Conservation (phyloP, 2,888 invertebrate species). For the Ceratothoa steindachneri region DNA sequence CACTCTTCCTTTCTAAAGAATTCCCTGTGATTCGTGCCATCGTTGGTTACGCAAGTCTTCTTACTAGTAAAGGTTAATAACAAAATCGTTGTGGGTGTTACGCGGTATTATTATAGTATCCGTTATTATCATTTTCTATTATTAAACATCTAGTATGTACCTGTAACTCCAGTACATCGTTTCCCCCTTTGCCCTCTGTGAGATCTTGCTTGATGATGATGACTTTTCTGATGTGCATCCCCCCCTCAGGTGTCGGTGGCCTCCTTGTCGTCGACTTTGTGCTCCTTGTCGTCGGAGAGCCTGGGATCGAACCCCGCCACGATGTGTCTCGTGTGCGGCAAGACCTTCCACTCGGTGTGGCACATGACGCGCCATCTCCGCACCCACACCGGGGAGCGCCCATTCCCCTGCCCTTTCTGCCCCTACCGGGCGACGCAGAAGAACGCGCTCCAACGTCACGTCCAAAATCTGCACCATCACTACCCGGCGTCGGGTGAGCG, state of each 20-base stretch:
- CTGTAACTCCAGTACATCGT: too few relatives aligned
- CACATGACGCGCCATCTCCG: slow-evolving; percentile 15
- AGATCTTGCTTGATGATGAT: too few relatives aligned
- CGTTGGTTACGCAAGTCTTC: too few relatives aligned
- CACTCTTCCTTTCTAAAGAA: too few relatives aligned
- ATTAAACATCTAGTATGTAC: too few relatives aligned
- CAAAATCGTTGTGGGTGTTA: too few relatives aligned
- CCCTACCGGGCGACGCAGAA: slow-evolving; percentile 19
- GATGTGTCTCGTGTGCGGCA: slow-evolving; percentile 15
- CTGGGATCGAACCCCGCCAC: background rate
- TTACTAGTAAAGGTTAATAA: too few relatives aligned
- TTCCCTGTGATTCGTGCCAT: too few relatives aligned
- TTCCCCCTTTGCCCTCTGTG: too few relatives aligned
- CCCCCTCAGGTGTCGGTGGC: background rate
- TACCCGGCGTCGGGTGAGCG: background rate
- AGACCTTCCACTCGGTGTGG: slow-evolving; percentile 12
- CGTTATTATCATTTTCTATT: too few relatives aligned
- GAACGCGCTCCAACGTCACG: slow-evolving; percentile 17
- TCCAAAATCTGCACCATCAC: slow-evolving; percentile 12
- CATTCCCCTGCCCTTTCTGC: slow-evolving; percentile 23
- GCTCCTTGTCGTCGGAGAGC: slow-evolving; percentile 1
- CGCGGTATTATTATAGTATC: too few relatives aligned
- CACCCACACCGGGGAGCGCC: slow-evolving; percentile 23
- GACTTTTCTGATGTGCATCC: slow-evolving; percentile 9
- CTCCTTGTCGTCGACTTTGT: background rate